Percentiles rank a stretch among this genome's conserved stretches.
Evolutionary conservation across 2,888 invertebrate species (phyloP).

Genomic region (Scaptodrosophila latifasciaeformis): DNA sequence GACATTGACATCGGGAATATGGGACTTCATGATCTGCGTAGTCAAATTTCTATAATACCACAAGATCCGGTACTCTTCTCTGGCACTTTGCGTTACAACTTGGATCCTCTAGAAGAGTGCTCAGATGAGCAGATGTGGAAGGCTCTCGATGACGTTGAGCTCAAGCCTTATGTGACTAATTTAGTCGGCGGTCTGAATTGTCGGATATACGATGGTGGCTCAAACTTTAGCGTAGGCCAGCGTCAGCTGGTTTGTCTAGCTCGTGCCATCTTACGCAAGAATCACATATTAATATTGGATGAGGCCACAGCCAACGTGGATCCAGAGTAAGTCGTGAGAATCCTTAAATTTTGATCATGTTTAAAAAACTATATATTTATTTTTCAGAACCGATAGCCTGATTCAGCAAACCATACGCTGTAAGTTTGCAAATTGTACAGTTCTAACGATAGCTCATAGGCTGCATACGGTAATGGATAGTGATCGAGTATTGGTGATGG

Average conservation of each 20-base stretch:
- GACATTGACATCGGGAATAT: constrained; percentile 78
- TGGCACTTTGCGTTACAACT: constrained; percentile 79
- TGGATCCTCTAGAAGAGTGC: constrained; percentile 78
- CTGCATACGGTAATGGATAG: constrained; percentile 95
- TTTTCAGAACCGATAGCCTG: constrained; percentile 83
- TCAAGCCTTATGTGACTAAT: constrained; percentile 76
- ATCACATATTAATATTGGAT: constrained; percentile 80
- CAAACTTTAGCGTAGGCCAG: constrained; percentile 81
- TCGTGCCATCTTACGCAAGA: too few species aligned
- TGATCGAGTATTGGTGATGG: constrained; percentile 90
- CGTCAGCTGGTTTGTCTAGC: constrained; percentile 81
- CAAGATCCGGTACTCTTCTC: constrained; percentile 78
- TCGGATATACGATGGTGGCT: constrained; percentile 77
- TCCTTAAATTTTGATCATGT: background rate
- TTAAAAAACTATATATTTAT: constrained; percentile 78
- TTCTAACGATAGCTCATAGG: constrained; percentile 92
- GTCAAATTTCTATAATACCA: constrained; percentile 78
- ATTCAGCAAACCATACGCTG: constrained; percentile 88
- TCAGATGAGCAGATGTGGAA: constrained; percentile 69
- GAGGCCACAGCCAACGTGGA: constrained; percentile 84
- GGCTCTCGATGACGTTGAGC: constrained; percentile 75
- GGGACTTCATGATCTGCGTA: constrained; percentile 76
- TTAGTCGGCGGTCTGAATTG: constrained; percentile 76
- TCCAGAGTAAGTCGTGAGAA: constrained; percentile 74
- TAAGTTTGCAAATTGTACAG: constrained; percentile 87